Conservation (phyloP, 2,888 invertebrate genomes). For the Temnothorax rugatulus region DNA sequence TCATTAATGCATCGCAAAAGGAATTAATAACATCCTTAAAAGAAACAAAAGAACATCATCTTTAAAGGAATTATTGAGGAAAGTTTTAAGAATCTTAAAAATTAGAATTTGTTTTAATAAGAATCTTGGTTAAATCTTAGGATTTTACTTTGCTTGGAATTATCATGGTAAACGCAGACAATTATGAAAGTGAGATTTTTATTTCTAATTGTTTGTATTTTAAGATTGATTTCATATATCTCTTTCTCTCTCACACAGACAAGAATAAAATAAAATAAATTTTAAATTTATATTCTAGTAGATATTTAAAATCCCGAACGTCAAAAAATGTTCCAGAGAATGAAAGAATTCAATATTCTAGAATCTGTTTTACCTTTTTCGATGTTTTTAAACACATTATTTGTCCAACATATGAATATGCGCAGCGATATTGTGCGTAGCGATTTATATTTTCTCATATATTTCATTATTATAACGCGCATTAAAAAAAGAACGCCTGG, state of each 20-base stretch:
- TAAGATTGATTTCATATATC: background rate
- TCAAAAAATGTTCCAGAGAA: slow-evolving; percentile 71
- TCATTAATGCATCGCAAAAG: too few species aligned
- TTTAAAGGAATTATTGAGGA: background rate
- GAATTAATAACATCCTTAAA: background rate
- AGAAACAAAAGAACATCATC: background rate
- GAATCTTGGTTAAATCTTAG: background rate
- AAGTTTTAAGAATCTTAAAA: background rate
- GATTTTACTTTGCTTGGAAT: slow-evolving; percentile 31
- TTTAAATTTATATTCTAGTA: slow-evolving; percentile 39
- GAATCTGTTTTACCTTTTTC: background rate
- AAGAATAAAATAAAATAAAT: slow-evolving; percentile 76
- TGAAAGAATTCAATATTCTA: slow-evolving; percentile 56
- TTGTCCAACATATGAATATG: background rate
- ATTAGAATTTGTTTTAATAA: background rate
- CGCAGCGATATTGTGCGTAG: background rate
- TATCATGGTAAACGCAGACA: slow-evolving; percentile 62
- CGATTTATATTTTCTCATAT: background rate
- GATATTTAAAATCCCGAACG: background rate
- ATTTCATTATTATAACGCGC: background rate
- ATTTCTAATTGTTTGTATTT: background rate
- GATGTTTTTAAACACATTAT: slow-evolving; percentile 4
- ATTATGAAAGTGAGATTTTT: background rate
- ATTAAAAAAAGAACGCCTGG: background rate
- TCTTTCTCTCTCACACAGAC: background rate